A percentile compares a stretch with the other conserved stretches of the same genome.
These are phyloP conservation scores for Nomada ferruginata DNA, from an alignment of 2,888 invertebrate species.

Conservation along the genomic window DNA sequence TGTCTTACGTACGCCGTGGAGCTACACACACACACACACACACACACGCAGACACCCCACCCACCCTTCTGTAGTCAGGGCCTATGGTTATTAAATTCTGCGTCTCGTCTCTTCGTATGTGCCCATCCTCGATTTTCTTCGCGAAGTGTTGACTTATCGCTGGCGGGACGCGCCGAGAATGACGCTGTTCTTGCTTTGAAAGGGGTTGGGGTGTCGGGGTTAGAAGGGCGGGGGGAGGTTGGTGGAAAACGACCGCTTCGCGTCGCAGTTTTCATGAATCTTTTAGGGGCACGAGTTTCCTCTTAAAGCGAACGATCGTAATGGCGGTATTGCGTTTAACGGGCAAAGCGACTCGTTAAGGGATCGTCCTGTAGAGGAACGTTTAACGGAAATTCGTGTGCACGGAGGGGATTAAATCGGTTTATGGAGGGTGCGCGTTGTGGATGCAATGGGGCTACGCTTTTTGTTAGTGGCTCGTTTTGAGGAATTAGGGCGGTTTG, in stretches of 20 bases:
- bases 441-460: background rate
- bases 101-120: slow-evolving; percentile 25
- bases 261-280: slow-evolving; percentile 45
- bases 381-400: slow-evolving; percentile 23
- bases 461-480: slow-evolving; percentile 1
- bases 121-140: slow-evolving; percentile 51
- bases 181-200: slow-evolving; percentile 33
- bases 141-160: slow-evolving; percentile 63
- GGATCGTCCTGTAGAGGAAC: slow-evolving; percentile 33
- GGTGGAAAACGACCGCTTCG: slow-evolving; percentile 9
- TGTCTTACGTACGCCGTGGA: slow-evolving; percentile 72
- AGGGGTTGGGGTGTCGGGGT: background rate
- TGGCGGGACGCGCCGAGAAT: slow-evolving; percentile 46
- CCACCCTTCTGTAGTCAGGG: slow-evolving; percentile 24
- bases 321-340: slow-evolving; percentile 48
- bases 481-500: background rate
- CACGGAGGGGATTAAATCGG: slow-evolving; percentile 15
- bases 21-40: slow-evolving; percentile 62
- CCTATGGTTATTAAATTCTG: slow-evolving; percentile 81
- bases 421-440: slow-evolving; percentile 16
- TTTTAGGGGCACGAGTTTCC: slow-evolving; percentile 35
- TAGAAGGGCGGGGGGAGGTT: background rate
- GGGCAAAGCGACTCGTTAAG: slow-evolving; percentile 46
- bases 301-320: slow-evolving; percentile 46
- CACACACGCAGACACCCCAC: too few relatives aligned